Conservation (phyloP, 2,888 invertebrate genomes). For the Pandemis heparana region DNA sequence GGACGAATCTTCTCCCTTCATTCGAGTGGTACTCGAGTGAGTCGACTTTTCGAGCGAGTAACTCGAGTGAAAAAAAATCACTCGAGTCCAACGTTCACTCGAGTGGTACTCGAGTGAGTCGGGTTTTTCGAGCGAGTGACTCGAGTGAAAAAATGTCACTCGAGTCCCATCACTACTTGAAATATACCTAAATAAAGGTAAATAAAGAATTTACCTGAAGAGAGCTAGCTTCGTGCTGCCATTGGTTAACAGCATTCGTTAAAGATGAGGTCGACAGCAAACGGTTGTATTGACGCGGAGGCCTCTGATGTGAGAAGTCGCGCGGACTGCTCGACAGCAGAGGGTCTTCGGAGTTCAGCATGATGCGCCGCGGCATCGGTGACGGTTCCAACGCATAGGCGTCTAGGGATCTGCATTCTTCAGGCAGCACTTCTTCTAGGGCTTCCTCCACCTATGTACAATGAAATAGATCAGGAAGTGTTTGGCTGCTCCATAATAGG, state of each 20-base stretch:
- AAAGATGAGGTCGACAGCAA: conserved; percentile 56
- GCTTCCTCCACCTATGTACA: conserved; percentile 91
- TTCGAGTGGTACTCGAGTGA: no score
- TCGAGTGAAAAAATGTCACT: no score
- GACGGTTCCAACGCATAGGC: conserved; percentile 88
- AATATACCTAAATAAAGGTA: background rate
- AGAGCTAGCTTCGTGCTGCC: conserved; percentile 73
- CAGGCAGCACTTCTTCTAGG: conserved; percentile 93
- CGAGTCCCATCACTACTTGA: no score
- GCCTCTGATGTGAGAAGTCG: conserved; percentile 87
- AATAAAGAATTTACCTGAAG: conserved; percentile 66
- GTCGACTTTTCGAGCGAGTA: no score
- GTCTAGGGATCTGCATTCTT: conserved; percentile 88
- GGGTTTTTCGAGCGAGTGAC: no score
- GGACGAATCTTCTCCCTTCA: no score
- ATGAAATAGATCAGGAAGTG: background rate
- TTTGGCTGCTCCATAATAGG: background rate
- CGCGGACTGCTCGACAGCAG: conserved; percentile 93
- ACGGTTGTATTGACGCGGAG: conserved; percentile 68
- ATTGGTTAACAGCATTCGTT: conserved; percentile 67
- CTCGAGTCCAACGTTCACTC: no score
- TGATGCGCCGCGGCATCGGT: conserved; percentile 92
- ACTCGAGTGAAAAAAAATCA: no score
- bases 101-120: no score
- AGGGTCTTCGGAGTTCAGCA: conserved; percentile 95